Percentiles rank a stretch among this genome's conserved stretches.
These are phyloP conservation scores for Patella pellucida DNA, from an alignment of 2,888 invertebrate species.

Conservation along the genomic window DNA sequence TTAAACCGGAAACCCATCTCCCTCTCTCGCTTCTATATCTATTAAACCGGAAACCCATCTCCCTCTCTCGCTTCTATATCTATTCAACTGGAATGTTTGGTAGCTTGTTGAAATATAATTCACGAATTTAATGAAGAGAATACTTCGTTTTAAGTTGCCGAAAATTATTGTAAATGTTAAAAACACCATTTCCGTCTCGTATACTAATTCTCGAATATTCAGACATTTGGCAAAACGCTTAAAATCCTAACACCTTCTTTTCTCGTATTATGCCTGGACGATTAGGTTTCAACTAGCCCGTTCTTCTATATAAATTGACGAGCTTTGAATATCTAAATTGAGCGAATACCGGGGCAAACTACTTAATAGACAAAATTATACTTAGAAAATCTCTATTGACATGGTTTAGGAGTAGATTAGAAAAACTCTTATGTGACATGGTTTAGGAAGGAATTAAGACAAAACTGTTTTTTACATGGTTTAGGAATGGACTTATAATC, in stretches of 20 bases:
- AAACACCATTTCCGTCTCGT: background rate
- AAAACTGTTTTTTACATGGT: too few relatives aligned
- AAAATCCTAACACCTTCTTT: background rate
- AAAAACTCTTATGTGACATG: too few relatives aligned
- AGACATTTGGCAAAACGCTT: background rate
- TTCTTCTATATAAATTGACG: background rate
- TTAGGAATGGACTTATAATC: too few relatives aligned
- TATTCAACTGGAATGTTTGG: too few relatives aligned
- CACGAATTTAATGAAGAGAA: slow-evolving; percentile 1
- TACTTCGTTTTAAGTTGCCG: background rate
- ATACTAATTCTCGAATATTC: background rate
- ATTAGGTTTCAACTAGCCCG: slow-evolving; percentile 6
- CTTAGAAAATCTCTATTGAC: too few relatives aligned
- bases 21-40: too few relatives aligned
- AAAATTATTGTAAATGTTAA: slow-evolving; percentile 10
- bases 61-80: too few relatives aligned
- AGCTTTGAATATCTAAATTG: slow-evolving; percentile 2
- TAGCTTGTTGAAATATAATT: background rate
- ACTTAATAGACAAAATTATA: too few relatives aligned
- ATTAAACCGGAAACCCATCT: too few relatives aligned
- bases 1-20: too few relatives aligned
- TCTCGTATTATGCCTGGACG: slow-evolving; percentile 2
- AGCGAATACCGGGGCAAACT: background rate
- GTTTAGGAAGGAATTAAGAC: too few relatives aligned
- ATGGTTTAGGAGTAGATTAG: too few relatives aligned